Conservation (phyloP, 2,113 vertebrate species). For the Scytalopus superciliaris region DNA sequence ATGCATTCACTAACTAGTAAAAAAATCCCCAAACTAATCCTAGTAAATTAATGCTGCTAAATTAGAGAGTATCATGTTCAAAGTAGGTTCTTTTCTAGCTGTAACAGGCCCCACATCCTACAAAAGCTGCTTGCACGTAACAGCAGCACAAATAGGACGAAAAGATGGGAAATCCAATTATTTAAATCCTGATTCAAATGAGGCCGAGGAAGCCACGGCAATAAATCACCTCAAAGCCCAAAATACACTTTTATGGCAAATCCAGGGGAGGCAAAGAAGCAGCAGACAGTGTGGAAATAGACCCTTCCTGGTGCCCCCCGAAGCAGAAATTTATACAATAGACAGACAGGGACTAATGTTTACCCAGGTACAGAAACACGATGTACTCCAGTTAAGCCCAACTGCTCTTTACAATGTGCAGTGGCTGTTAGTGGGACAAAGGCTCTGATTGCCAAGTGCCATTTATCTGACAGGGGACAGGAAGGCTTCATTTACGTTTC, state of each 20-base stretch:
- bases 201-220: background rate
- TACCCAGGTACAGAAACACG: background rate
- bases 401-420: background rate
- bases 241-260: background rate
- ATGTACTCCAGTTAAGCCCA: background rate
- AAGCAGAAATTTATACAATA: background rate
- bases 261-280: background rate
- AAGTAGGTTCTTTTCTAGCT: background rate
- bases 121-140: background rate
- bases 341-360: background rate
- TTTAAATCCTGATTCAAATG: constrained; percentile 4
- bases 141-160: background rate
- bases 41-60: background rate
- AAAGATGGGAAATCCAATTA: background rate
- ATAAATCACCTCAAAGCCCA: background rate
- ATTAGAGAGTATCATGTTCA: background rate
- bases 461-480: background rate
- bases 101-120: background rate
- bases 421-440: background rate
- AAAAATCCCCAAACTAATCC: background rate
- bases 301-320: background rate
- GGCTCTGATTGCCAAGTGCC: background rate
- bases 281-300: background rate
- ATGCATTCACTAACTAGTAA: background rate
- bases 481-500: background rate